Conservation (phyloP, 2,888 invertebrate genomes). For the Gymnoscelis rufifasciata region DNA sequence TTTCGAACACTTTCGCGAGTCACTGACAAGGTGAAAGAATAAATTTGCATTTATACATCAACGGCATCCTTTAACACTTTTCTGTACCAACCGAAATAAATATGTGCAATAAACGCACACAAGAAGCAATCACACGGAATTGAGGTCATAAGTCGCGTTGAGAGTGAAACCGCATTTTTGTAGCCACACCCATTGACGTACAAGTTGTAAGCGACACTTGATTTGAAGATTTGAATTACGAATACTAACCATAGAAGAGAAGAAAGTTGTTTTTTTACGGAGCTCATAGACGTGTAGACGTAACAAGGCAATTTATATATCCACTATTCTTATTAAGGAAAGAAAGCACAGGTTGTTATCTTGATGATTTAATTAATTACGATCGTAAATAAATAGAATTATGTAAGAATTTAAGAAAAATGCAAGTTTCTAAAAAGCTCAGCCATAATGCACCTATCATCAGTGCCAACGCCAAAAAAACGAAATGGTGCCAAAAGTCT, state of each 20-base stretch:
- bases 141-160: conserved; percentile 38
- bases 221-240: conserved; percentile 12
- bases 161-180: conserved; percentile 57
- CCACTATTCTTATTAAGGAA: not conserved
- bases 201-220: conserved; percentile 11
- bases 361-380: too few relatives aligned
- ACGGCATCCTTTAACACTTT: not conserved
- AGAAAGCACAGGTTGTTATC: too few relatives aligned
- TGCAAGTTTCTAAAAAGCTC: not conserved
- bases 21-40: conserved; percentile 47
- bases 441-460: not conserved
- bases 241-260: conserved; percentile 2
- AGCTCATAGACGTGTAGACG: not conserved
- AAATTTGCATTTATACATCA: conserved; percentile 13
- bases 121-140: conserved; percentile 28
- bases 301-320: not conserved
- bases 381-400: not conserved
- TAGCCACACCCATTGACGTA: conserved; percentile 23
- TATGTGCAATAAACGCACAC: conserved; percentile 21
- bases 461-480: not conserved
- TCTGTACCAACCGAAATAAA: not conserved
- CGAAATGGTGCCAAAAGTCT: not conserved
- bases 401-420: too few relatives aligned
- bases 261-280: not conserved
- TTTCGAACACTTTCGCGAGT: conserved; percentile 64